phyloP scores from a whole-genome alignment of 1,140 invertebrate species.

The Leguminivora glycinivorella region DNA sequence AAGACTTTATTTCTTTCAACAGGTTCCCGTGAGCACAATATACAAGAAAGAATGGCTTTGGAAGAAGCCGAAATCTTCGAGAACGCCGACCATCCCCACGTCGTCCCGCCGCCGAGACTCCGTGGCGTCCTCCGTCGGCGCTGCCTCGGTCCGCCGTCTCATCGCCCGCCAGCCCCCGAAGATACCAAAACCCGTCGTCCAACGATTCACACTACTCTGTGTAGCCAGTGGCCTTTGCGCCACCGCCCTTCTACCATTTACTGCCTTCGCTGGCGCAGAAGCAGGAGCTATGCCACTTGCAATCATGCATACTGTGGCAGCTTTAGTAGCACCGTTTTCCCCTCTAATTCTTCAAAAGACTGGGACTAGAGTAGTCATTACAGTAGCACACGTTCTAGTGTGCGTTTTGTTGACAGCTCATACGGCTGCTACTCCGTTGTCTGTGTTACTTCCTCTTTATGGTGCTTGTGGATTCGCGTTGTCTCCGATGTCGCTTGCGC shows the following conservation, averaged over 20 bases:
- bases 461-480: slow-evolving; percentile 81
- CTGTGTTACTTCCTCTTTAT: slow-evolving; percentile 80
- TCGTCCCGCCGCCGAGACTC: slow-evolving; percentile 81
- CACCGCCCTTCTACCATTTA: slow-evolving; percentile 63
- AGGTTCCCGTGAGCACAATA: slow-evolving; percentile 67
- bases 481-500: slow-evolving; percentile 78
- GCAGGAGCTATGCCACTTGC: slow-evolving; percentile 77
- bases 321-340: slow-evolving; percentile 82
- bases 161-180: slow-evolving; percentile 71
- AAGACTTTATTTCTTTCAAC: slow-evolving; percentile 26
- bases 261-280: slow-evolving; percentile 67
- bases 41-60: slow-evolving; percentile 72
- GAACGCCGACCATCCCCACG: slow-evolving; percentile 39
- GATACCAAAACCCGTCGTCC: slow-evolving; percentile 77
- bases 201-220: slow-evolving; percentile 70
- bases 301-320: slow-evolving; percentile 78
- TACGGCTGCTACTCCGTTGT: slow-evolving; percentile 55
- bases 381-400: slow-evolving; percentile 50
- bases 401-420: slow-evolving; percentile 59
- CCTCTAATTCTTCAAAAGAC: slow-evolving; percentile 77
- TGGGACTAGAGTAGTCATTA: slow-evolving; percentile 57
- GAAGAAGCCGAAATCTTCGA: slow-evolving; percentile 56
- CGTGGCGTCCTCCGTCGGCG: slow-evolving; percentile 83
- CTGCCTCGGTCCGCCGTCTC: slow-evolving; percentile 83
- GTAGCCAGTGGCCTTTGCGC: slow-evolving; percentile 76